Conservation (phyloP, 2,113 vertebrate genomes). For the Hemibagrus wyckioides region DNA sequence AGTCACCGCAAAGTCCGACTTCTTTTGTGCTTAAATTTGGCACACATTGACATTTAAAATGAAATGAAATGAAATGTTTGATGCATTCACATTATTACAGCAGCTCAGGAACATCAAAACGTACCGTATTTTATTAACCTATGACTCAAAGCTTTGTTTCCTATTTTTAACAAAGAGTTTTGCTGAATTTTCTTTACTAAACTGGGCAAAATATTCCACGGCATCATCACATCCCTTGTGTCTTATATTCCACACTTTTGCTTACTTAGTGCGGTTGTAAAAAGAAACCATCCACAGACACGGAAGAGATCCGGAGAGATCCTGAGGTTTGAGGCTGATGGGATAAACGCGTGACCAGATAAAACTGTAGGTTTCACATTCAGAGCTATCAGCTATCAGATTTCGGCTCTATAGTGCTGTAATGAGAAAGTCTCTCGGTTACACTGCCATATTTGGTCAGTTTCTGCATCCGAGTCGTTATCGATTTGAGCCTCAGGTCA, state of each 20-base stretch:
- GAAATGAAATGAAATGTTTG: too few relatives aligned
- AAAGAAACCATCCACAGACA: background rate
- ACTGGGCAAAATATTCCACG: background rate
- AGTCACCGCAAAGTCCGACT: background rate
- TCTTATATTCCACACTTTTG: background rate
- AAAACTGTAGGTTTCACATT: constrained; percentile 4
- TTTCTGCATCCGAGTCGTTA: constrained; percentile 18
- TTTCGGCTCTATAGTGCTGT: constrained; percentile 6
- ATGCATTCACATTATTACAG: too few relatives aligned
- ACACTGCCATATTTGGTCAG: constrained; percentile 33
- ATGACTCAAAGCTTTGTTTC: too few relatives aligned
- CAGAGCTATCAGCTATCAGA: constrained; percentile 5
- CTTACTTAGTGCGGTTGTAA: background rate
- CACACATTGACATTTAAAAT: too few relatives aligned
- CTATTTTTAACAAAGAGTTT: too few relatives aligned
- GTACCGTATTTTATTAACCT: too few relatives aligned
- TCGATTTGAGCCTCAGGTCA: constrained; percentile 32
- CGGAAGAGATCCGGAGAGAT: background rate
- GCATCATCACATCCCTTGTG: background rate
- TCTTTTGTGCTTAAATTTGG: background rate
- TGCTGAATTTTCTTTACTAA: background rate
- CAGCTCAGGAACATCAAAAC: too few relatives aligned
- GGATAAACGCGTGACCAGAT: background rate
- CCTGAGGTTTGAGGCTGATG: background rate
- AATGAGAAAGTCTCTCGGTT: constrained; percentile 45